phyloP scores from a whole-genome alignment of 2,888 invertebrate genomes.

The Proisotoma minuta region DNA sequence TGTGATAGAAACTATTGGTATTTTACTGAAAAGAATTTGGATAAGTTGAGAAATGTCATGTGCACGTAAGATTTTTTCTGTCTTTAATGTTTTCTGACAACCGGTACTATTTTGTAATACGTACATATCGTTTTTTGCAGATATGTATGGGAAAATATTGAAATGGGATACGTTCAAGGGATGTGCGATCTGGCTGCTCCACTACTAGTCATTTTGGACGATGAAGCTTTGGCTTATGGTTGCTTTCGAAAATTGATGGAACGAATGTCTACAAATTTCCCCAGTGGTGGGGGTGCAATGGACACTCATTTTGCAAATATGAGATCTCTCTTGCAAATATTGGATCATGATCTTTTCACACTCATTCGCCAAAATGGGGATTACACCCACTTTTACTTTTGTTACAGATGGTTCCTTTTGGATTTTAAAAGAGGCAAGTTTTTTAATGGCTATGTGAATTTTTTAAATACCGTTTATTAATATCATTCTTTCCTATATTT shows the following conservation, averaged over 20 bases:
- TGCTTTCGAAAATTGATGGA: constrained; percentile 88
- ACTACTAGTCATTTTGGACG: constrained; percentile 82
- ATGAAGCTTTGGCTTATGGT: constrained; percentile 84
- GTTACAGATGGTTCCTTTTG: constrained; percentile 93
- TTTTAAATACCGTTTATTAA: not conserved
- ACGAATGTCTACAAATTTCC: constrained; percentile 85
- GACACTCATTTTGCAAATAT: constrained; percentile 93
- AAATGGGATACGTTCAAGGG: constrained; percentile 92
- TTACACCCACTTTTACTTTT: constrained; percentile 95
- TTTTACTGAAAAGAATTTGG: constrained; percentile 81
- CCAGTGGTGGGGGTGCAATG: constrained; percentile 85
- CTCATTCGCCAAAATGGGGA: constrained; percentile 92
- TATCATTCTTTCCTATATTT: not conserved
- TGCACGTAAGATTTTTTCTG: constrained; percentile 69
- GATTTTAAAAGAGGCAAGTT: constrained; percentile 78
- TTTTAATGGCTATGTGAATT: not conserved
- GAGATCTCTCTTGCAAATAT: constrained; percentile 62
- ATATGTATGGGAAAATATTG: constrained; percentile 94
- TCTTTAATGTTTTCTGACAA: constrained; percentile 24
- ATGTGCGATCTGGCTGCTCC: constrained; percentile 96
- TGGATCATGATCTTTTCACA: constrained; percentile 90
- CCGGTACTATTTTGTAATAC: not conserved
- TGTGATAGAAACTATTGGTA: constrained; percentile 93
- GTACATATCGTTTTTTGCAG: constrained; percentile 52
- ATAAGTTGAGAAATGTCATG: constrained; percentile 89